Evolutionary conservation across 2,888 invertebrate genomes (phyloP), one percentile per base, ranked within the genome.

Genomic region (Dolichomitus sp.): DNA sequence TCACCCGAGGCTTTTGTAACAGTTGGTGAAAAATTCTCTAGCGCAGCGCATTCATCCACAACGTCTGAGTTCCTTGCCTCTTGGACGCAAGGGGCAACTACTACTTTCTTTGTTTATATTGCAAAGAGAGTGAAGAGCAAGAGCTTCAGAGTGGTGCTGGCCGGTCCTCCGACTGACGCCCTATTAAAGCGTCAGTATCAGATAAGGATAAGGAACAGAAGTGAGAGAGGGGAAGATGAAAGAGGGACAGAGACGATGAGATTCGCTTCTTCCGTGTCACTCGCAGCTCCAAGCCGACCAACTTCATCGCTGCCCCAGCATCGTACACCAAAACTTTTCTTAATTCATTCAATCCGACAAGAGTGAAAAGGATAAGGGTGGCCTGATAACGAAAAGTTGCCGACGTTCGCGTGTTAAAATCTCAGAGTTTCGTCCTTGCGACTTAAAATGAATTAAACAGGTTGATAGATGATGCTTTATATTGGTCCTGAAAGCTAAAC

Each of bases 331-430:
- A n/a, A 83, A 85, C 66, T 83, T 83, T 83, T 81, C 81, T 79
- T 81, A 81, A 85, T 81, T 81, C 80, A 85, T 84, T 85, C 77
- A 70, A 83, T 75, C 75, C 54, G 48, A 59, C 65, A 69, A 75
- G 59, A 75, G 52, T 54, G 79, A 66, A 52, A 70, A 61, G 52
- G 73, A 75, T 66, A 80, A 57, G 63, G 61, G 69, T 65, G 73
- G 57, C 57, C 40, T 65, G 78, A 82, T 82, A 79, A 79, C 57
- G 65, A 81, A 75, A 79, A 81, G 75, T 79, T 81, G 81, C 72
- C 63, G 76, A 81, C 75, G 74, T 66, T 52, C 23, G 33, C 57
- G 40, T 45, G 68, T 45, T 70, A 42, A 17, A 52, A 11, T n/a
- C 12, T 54, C 54, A 30, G 50, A 14, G 33, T 37, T 69, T 68